Base-by-base conservation (phyloP, 64 coral and sea anemone genomes). In the Montipora cactus region DNA sequence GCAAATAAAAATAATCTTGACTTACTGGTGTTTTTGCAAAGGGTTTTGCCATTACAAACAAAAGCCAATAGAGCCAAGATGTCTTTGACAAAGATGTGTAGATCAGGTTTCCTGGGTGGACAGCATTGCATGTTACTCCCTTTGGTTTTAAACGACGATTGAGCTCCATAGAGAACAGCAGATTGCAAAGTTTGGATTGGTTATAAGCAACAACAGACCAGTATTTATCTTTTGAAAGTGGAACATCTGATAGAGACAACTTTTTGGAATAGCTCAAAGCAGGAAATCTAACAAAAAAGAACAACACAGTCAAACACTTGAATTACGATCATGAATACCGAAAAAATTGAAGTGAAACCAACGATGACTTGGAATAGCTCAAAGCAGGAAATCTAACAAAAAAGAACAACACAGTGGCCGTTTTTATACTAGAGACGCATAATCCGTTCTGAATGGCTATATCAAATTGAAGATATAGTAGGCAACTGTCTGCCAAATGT, bases 141-240 rank as follows among this genome's bases (percentile, higher is more conserved):
- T 89, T 55, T 75, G 85, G 47, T 73, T 84, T 90, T 12, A 99
- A 73, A 44, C 95, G 92, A 25, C 92, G 92, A 85, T 96, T 96
- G 37, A 99, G 75, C n/a, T 99, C 98, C 94, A 96, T 99, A 4
- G 98, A 93, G 19, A 99, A 95, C 59, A 99, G 52, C 44, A 99
- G 46, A 78, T 92, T 89, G 44, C 98, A 99, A 8, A 99, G 92
- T 87, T 99, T 99, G 61, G 98, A 99, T 59, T 99, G 98, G 73
- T 99, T 99, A 59, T 99, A 99, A 7, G 98, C 98, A 12, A 96
- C 82, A 47, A 99, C 96, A 3, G 98, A 94, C 94, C 95, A 96
- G 51, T 99, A 99, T 58, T 96, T 83, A 11, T 90, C 79, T 75
- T 86, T 88, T 19, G 95, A 0, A 47, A 96, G 95, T 21, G 98